Evolutionary conservation across 2,797 vertebrate genomes (phyloP).

Genomic region (Anomalospiza imberbis): DNA sequence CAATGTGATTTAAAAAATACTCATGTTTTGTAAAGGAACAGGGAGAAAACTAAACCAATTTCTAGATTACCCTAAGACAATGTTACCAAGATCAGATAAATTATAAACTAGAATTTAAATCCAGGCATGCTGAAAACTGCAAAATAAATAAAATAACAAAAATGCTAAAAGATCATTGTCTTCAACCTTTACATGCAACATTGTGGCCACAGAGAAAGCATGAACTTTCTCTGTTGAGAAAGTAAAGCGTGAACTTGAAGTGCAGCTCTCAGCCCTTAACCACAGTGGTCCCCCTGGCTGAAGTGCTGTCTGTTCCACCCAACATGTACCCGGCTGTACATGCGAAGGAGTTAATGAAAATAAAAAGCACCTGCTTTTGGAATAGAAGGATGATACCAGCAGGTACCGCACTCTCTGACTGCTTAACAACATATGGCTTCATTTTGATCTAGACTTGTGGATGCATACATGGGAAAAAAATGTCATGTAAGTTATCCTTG

Average conservation of each 20-base stretch:
- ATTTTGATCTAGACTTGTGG: neutral
- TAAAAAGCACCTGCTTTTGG: neutral
- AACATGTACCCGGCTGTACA: neutral
- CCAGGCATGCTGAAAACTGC: neutral
- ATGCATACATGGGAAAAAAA: neutral
- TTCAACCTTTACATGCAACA: neutral
- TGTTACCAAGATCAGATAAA: neutral
- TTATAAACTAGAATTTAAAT: neutral
- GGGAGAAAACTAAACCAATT: neutral
- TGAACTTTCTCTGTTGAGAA: neutral
- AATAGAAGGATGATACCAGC: neutral
- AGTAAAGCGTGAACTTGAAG: neutral
- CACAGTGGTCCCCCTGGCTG: neutral
- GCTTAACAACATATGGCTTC: neutral
- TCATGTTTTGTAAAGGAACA: neutral
- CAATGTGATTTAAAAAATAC: neutral
- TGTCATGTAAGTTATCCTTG: neutral
- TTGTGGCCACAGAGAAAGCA: neutral
- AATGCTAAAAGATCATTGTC: neutral
- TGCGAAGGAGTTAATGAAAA: neutral
- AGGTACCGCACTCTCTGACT: neutral
- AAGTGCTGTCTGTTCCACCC: neutral
- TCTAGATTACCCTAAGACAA: neutral
- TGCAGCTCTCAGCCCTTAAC: neutral
- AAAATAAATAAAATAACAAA: neutral